Evolutionary conservation across 2,797 vertebrate species (phyloP).

Genomic region (Liparis tanakae): DNA sequence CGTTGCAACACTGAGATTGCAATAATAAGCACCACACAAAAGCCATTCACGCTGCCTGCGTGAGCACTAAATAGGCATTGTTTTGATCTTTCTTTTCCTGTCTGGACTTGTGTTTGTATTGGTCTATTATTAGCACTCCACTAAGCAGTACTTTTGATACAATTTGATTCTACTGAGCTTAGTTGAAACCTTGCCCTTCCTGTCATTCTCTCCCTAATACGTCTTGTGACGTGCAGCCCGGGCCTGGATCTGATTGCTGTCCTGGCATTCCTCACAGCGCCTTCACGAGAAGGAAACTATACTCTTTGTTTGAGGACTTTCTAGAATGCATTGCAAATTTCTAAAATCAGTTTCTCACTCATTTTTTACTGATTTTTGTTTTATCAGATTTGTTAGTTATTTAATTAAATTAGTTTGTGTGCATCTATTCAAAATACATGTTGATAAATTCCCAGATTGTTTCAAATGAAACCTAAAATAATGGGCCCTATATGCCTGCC

Average conservation of each 20-base stretch:
- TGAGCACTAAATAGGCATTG: constrained; percentile 81
- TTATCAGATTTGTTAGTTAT: not conserved
- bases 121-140: constrained; percentile 71
- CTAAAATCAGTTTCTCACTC: not conserved
- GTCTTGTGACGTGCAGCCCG: constrained; percentile 58
- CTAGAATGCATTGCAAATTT: not conserved
- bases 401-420: not conserved
- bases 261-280: constrained; percentile 47
- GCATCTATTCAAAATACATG: not conserved
- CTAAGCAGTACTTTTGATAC: constrained; percentile 67
- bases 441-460: not conserved
- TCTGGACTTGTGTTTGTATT: constrained; percentile 75
- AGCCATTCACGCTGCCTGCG: constrained; percentile 73
- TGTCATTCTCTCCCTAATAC: constrained; percentile 72
- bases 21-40: constrained; percentile 80
- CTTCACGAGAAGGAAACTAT: constrained; percentile 36
- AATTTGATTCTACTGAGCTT: constrained; percentile 68
- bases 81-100: constrained; percentile 79
- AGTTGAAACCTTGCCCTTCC: constrained; percentile 76
- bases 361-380: not conserved
- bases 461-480: not conserved
- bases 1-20: constrained; percentile 75
- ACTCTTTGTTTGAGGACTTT: constrained; percentile 18
- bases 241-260: constrained; percentile 50
- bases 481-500: not conserved